Percentiles rank a stretch among this genome's conserved stretches.
Evolutionary conservation across 2,888 invertebrate species (phyloP).

Genomic region (Idaea aversata): DNA sequence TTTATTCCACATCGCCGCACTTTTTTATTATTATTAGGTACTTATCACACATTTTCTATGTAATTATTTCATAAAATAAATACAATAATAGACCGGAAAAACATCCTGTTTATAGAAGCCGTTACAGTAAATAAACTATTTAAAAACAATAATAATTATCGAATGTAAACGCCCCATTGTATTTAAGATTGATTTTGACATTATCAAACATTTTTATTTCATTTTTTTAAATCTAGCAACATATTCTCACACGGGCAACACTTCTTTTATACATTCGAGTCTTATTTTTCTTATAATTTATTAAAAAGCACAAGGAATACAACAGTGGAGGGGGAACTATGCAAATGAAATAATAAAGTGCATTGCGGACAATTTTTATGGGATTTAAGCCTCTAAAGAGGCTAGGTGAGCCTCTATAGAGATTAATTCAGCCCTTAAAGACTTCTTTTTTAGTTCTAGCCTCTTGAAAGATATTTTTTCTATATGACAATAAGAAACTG

Average conservation of each 20-base stretch:
- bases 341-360: conserved; percentile 33
- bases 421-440: neutral
- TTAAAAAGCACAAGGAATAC: conserved; percentile 32
- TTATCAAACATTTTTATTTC: neutral
- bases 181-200: neutral
- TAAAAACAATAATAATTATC: no score
- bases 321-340: conserved; percentile 39
- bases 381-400: conserved; percentile 7
- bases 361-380: conserved; percentile 29
- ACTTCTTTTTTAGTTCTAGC: neutral
- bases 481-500: no score
- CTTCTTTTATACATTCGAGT: conserved; percentile 40
- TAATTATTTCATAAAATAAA: neutral
- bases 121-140: no score
- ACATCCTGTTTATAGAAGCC: neutral
- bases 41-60: neutral
- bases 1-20: neutral
- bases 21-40: neutral
- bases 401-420: neutral
- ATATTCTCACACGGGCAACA: conserved; percentile 30
- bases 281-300: conserved; percentile 37
- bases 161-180: neutral
- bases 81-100: neutral
- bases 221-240: neutral
- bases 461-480: no score